A percentile compares a stretch with the other conserved stretches of the same genome.
phyloP scores from a whole-genome alignment of 2,888 invertebrate genomes.

The Apomyelois bistriatella region DNA sequence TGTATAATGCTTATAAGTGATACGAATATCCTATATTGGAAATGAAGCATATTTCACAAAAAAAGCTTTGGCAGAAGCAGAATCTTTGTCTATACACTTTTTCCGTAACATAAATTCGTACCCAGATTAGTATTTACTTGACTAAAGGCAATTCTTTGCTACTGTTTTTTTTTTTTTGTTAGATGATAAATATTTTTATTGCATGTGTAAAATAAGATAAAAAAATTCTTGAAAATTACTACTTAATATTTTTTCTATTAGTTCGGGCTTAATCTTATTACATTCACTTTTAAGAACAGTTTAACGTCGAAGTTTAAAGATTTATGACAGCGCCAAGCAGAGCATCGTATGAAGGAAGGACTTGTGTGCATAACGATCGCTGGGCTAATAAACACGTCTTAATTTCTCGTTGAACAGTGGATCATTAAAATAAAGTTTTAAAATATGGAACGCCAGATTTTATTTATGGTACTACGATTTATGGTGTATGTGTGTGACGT shows the following conservation, averaged over 20 bases:
- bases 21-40: too few species aligned
- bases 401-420: constrained; percentile 73
- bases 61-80: constrained; percentile 21
- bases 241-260: too few species aligned
- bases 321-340: constrained; percentile 53
- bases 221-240: too few species aligned
- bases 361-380: constrained; percentile 70
- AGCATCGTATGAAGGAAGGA: constrained; percentile 60
- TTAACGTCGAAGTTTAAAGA: constrained; percentile 50
- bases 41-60: too few species aligned
- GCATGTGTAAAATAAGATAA: background rate
- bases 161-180: background rate
- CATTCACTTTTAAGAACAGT: constrained; percentile 6
- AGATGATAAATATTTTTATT: constrained; percentile 18
- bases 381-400: constrained; percentile 75
- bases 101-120: constrained; percentile 55
- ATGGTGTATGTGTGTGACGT: constrained; percentile 60
- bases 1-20: too few species aligned
- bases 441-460: constrained; percentile 75
- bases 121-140: constrained; percentile 43
- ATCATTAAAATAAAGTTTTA: constrained; percentile 77
- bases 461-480: constrained; percentile 71
- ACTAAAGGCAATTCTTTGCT: constrained; percentile 22
- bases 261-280: too few species aligned
- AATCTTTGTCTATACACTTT: constrained; percentile 56